phyloP scores from a whole-genome alignment of 2,888 invertebrate genomes.

The Diabrotica balteata region DNA sequence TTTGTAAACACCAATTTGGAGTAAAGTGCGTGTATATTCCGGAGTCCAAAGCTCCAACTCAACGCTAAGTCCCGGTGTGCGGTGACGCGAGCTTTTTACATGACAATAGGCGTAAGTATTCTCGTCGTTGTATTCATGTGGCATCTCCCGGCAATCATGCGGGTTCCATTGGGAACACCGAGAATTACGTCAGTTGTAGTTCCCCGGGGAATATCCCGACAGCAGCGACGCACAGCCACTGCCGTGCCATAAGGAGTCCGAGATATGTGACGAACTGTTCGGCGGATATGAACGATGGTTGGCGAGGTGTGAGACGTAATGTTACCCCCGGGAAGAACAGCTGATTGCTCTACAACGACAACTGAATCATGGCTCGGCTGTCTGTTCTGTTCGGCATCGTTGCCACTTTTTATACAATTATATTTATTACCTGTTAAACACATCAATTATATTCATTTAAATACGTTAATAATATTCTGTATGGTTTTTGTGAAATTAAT shows the following conservation, averaged over 20 bases:
- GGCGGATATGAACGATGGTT: constrained; percentile 51
- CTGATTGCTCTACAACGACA: constrained; percentile 57
- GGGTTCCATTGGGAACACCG: constrained; percentile 54
- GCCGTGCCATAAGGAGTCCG: constrained; percentile 50
- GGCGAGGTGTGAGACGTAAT: constrained; percentile 56
- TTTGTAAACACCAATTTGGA: constrained; percentile 36
- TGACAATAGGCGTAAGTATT: constrained; percentile 54
- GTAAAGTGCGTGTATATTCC: constrained; percentile 39
- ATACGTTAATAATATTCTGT: too few relatives aligned
- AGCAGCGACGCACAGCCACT: constrained; percentile 17
- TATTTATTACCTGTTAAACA: neutral
- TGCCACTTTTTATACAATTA: neutral
- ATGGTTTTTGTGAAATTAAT: too few relatives aligned
- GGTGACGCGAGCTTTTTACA: constrained; percentile 46
- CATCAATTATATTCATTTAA: too few relatives aligned
- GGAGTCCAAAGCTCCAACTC: constrained; percentile 9
- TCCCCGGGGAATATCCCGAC: constrained; percentile 47
- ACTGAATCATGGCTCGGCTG: constrained; percentile 47
- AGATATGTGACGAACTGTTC: constrained; percentile 48
- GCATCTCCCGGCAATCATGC: constrained; percentile 59
- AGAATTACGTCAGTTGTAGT: constrained; percentile 57
- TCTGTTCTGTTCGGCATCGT: neutral
- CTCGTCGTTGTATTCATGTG: constrained; percentile 56
- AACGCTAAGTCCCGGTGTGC: constrained; percentile 22
- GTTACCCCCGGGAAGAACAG: constrained; percentile 54